Conservation (phyloP, 2,888 invertebrate genomes). For the Empis stercorea region DNA sequence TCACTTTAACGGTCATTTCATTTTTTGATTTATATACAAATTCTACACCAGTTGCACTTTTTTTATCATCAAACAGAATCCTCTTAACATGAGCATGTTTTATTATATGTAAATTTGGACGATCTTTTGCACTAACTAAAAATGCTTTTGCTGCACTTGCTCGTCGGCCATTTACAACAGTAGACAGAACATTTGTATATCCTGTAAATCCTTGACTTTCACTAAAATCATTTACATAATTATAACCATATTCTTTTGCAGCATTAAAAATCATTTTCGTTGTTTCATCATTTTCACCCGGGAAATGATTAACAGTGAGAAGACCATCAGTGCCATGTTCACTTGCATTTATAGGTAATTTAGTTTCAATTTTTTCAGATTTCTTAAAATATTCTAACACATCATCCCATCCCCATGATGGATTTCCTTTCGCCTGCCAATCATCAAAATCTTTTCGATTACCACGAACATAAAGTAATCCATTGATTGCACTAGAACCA, state of each 20-base stretch:
- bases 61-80: constrained; percentile 37
- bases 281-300: constrained; percentile 21
- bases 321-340: constrained; percentile 37
- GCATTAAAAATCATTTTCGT: constrained; percentile 51
- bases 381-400: constrained; percentile 39
- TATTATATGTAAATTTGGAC: constrained; percentile 33
- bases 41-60: constrained; percentile 36
- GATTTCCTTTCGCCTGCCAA: constrained; percentile 43
- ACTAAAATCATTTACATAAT: constrained; percentile 26
- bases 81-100: constrained; percentile 40
- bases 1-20: constrained; percentile 12
- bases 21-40: constrained; percentile 31
- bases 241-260: constrained; percentile 42
- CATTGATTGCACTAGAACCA: constrained; percentile 47
- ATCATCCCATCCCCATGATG: constrained; percentile 43
- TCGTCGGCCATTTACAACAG: constrained; percentile 41
- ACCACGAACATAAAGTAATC: constrained; percentile 48
- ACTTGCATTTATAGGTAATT: constrained; percentile 18
- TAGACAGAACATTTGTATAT: constrained; percentile 45
- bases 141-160: constrained; percentile 45
- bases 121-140: constrained; percentile 37
- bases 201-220: constrained; percentile 30
- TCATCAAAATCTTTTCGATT: constrained; percentile 41
- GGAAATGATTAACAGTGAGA: constrained; percentile 32
- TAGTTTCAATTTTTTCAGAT: constrained; percentile 35